Percentiles rank a stretch among this genome's conserved stretches.
phyloP scores from a whole-genome alignment of 2,797 vertebrate species.

The Ceryle rudis region DNA sequence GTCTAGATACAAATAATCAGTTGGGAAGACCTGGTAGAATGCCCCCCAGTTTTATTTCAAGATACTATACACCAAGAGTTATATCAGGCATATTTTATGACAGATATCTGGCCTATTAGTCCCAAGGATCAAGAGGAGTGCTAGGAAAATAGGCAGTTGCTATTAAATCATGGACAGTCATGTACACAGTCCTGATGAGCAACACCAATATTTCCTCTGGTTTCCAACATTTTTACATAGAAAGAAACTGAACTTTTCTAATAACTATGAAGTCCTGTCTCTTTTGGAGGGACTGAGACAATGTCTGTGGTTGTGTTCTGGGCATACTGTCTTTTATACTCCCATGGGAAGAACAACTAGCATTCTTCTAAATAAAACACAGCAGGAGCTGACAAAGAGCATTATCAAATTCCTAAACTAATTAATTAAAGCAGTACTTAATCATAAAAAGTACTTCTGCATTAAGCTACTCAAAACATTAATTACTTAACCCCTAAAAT shows the following conservation, averaged over 20 bases:
- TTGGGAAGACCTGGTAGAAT: neutral
- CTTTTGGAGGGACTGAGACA: neutral
- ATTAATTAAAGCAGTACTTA: slow-evolving; percentile 39
- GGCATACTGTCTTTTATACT: neutral
- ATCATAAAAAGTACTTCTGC: slow-evolving; percentile 20
- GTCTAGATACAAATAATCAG: neutral
- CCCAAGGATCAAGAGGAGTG: neutral
- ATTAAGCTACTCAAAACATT: slow-evolving; percentile 11
- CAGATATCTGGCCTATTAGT: neutral
- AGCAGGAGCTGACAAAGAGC: neutral
- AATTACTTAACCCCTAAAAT: slow-evolving; percentile 8
- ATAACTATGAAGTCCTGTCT: neutral
- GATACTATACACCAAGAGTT: neutral
- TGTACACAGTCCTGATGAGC: accelerated
- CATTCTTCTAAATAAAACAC: neutral
- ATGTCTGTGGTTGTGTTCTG: neutral
- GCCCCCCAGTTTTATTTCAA: neutral
- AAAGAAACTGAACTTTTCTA: neutral
- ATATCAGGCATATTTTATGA: neutral
- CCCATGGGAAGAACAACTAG: neutral
- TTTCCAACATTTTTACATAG: neutral
- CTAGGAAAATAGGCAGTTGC: neutral
- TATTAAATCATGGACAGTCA: neutral
- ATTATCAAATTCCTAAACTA: slow-evolving; percentile 27
- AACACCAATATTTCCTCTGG: neutral